Percentiles rank a stretch among this genome's conserved stretches.
Evolutionary conservation across 2,888 invertebrate genomes (phyloP).

Genomic region (Flexamia atlantica): DNA sequence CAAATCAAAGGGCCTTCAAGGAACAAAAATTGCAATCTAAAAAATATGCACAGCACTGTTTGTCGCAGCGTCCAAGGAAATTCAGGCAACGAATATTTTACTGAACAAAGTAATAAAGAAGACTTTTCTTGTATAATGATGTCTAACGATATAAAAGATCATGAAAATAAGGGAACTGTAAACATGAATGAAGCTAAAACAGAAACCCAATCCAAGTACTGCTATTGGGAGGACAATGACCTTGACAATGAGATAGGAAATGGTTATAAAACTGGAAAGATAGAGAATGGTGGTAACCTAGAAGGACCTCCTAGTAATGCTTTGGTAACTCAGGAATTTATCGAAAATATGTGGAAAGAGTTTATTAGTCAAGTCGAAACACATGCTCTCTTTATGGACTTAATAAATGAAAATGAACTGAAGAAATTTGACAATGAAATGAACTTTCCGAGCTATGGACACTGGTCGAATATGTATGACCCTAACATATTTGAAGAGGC

Average conservation of each 20-base stretch:
- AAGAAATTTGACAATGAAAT: neutral
- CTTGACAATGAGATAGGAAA: neutral
- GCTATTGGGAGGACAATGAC: constrained; percentile 22
- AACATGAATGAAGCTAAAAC: neutral
- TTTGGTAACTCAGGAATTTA: neutral
- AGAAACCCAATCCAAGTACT: neutral
- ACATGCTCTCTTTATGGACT: neutral
- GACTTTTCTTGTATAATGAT: neutral
- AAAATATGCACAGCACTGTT: neutral
- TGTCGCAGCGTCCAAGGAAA: neutral
- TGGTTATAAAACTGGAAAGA: neutral
- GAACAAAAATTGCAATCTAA: neutral
- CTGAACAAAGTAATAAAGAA: neutral
- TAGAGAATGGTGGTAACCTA: neutral
- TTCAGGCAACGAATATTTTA: neutral
- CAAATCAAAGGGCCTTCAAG: neutral
- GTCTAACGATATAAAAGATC: neutral
- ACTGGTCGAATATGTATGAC: constrained; percentile 5
- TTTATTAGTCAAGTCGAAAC: neutral
- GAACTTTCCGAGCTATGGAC: neutral
- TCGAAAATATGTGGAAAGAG: constrained; percentile 28
- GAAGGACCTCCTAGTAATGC: neutral
- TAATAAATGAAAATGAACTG: neutral
- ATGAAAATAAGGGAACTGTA: neutral
- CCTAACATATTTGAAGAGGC: constrained; percentile 1